phyloP scores from a whole-genome alignment of 2,888 invertebrate genomes.

The Sphinx pinastri region DNA sequence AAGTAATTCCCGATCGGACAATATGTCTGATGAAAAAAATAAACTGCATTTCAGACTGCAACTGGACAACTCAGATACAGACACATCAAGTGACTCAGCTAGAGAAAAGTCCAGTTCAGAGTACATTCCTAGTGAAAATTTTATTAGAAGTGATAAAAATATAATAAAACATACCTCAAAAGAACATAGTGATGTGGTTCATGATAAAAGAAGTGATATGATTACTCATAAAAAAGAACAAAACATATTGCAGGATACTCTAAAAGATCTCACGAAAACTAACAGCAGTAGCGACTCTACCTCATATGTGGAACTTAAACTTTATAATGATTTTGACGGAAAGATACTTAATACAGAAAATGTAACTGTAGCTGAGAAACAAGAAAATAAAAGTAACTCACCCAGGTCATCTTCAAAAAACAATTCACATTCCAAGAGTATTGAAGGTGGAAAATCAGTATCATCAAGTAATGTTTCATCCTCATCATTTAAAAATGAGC shows the following conservation, averaged over 20 bases:
- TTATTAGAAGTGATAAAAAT: slow-evolving; percentile 45
- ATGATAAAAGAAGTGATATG: slow-evolving; percentile 30
- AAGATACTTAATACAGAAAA: slow-evolving; percentile 65
- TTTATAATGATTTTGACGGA: slow-evolving; percentile 62
- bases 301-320: slow-evolving; percentile 73
- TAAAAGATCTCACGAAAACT: slow-evolving; percentile 47
- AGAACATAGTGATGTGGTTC: not conserved
- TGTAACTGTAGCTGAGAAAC: slow-evolving; percentile 50
- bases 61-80: slow-evolving; percentile 76
- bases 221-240: slow-evolving; percentile 31
- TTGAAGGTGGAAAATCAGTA: slow-evolving; percentile 48
- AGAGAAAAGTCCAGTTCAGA: slow-evolving; percentile 74
- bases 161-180: slow-evolving; percentile 10
- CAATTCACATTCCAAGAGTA: slow-evolving; percentile 40
- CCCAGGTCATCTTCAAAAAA: slow-evolving; percentile 33
- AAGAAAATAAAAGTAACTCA: slow-evolving; percentile 33
- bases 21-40: slow-evolving; percentile 77
- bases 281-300: slow-evolving; percentile 75
- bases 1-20: slow-evolving; percentile 74
- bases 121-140: slow-evolving; percentile 72
- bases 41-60: slow-evolving; percentile 70
- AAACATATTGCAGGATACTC: slow-evolving; percentile 27
- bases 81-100: slow-evolving; percentile 75
- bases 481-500: slow-evolving; percentile 50
- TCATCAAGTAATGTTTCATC: slow-evolving; percentile 55